Evolutionary conservation across 2,888 invertebrate genomes (phyloP).

Genomic region (Onthophagus sagittarius): DNA sequence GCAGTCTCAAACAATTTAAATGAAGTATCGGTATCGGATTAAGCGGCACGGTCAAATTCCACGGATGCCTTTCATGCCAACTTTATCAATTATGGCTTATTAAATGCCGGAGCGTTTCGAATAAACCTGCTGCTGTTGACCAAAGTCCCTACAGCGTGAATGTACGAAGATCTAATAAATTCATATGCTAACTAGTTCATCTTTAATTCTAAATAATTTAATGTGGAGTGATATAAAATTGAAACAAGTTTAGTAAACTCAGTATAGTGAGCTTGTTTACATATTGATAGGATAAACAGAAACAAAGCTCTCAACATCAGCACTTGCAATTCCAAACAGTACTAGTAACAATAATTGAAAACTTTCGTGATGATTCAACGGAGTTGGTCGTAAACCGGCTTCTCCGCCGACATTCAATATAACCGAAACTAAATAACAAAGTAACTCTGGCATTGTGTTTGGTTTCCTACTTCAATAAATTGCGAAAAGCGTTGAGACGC

Average conservation of each 20-base stretch:
- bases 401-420: not conserved
- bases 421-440: not conserved
- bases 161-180: not conserved
- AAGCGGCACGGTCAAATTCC: slow-evolving; percentile 1
- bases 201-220: not conserved
- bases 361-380: not conserved
- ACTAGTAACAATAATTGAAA: not conserved
- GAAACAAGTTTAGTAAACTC: not conserved
- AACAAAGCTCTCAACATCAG: not conserved
- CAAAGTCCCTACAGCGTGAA: too few species aligned
- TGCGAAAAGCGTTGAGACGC: not conserved
- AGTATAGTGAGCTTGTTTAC: not conserved
- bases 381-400: not conserved
- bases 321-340: not conserved
- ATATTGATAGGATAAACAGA: not conserved
- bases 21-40: not conserved
- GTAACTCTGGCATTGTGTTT: not conserved
- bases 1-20: not conserved
- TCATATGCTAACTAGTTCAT: not conserved
- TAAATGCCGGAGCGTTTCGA: slow-evolving; percentile 3
- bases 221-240: too few species aligned
- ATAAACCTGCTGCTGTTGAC: not conserved
- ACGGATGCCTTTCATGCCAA: slow-evolving; percentile 1
- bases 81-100: slow-evolving; percentile 14
- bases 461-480: not conserved